Evolutionary conservation across 2,113 vertebrate genomes (phyloP).

Genomic region (Empidonax traillii): DNA sequence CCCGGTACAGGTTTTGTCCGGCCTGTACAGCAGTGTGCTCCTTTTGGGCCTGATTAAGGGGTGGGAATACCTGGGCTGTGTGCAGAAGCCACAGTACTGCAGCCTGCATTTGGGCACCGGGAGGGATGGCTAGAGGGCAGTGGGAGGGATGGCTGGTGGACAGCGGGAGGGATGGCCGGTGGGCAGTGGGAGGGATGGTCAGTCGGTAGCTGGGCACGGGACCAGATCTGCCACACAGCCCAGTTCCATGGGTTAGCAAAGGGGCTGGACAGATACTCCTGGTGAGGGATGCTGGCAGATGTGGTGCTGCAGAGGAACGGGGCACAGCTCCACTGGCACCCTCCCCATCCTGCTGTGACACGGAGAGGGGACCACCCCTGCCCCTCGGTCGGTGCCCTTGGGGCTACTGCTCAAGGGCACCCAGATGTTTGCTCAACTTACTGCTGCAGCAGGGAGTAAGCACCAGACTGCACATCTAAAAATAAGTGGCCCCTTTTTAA

Average conservation of each 20-base stretch:
- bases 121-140: background rate
- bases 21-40: background rate
- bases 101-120: background rate
- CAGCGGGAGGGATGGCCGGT: background rate
- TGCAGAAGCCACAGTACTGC: background rate
- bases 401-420: conserved; percentile 43
- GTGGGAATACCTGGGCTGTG: background rate
- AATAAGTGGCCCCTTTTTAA: conserved; percentile 37
- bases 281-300: background rate
- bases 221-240: background rate
- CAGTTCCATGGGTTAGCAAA: background rate
- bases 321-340: background rate
- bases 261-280: background rate
- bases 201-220: background rate
- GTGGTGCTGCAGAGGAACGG: background rate
- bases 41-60: background rate
- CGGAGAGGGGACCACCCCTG: background rate
- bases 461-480: background rate
- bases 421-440: conserved; percentile 3
- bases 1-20: background rate
- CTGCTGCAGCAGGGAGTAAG: background rate
- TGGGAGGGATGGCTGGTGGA: background rate
- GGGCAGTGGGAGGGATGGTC: background rate
- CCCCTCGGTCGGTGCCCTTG: background rate
- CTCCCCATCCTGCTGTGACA: background rate